Evolutionary conservation across 2,888 invertebrate species (phyloP).

Genomic region (Ecliptopera silaceata): DNA sequence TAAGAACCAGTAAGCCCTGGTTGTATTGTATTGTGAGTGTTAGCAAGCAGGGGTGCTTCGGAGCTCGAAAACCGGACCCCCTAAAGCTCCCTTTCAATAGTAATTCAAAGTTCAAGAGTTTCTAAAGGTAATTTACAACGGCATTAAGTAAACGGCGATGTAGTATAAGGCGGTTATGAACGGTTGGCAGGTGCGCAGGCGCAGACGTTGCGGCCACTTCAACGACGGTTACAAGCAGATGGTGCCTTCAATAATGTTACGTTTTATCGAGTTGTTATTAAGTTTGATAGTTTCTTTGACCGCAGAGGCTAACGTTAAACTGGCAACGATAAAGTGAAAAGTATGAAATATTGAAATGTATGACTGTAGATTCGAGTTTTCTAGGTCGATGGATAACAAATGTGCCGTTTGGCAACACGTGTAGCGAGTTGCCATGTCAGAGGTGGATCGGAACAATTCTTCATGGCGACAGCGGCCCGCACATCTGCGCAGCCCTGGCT

Average conservation of each 20-base stretch:
- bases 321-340: background rate
- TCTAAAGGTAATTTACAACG: constrained; percentile 14
- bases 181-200: constrained; percentile 40
- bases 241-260: constrained; percentile 14
- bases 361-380: constrained; percentile 8
- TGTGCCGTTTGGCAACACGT: constrained; percentile 47
- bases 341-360: background rate
- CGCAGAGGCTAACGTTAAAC: background rate
- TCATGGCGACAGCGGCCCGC: constrained; percentile 62
- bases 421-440: constrained; percentile 62
- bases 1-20: background rate
- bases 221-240: constrained; percentile 23
- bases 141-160: constrained; percentile 14
- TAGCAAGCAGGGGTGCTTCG: constrained; percentile 8
- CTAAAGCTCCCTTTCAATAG: constrained; percentile 13
- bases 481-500: constrained; percentile 69
- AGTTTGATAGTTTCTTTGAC: constrained; percentile 12
- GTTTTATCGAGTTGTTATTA: constrained; percentile 11
- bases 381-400: constrained; percentile 28
- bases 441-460: constrained; percentile 64
- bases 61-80: constrained; percentile 16
- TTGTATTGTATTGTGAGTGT: constrained; percentile 12
- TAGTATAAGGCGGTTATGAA: constrained; percentile 29
- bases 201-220: constrained; percentile 21
- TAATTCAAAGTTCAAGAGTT: constrained; percentile 13